Evolutionary conservation across 2,113 vertebrate genomes (phyloP), one percentile per base, ranked within the genome.

Genomic region (Thunnus thynnus): DNA sequence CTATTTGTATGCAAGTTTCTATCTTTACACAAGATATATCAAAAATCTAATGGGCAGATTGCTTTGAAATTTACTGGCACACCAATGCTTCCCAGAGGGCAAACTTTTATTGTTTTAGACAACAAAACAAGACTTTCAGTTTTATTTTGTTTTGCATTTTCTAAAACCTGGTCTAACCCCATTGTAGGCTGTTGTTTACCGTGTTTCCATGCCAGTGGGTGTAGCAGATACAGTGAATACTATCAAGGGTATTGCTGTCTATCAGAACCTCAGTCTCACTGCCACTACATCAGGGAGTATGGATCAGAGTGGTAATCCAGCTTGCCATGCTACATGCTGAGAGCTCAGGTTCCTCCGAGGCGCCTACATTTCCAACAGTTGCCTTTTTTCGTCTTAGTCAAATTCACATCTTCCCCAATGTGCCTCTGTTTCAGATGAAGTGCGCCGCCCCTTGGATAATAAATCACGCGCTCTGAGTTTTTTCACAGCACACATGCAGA

Each of bases 401-500:
- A 48, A 32, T 30, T 72, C 51, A 56, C 72, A 17, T 55, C 65
- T 63, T 41, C 10, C 27, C 36, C 8, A 4, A 57, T 2, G 16
- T 1, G 22, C 36, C 30, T 48, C 71, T 18, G 55, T 71, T 61
- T 60, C 52, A n/a, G 47, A 44, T 65, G 72, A 71, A 16, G 41
- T 2, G n/a, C 12, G 7, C 55, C 13, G 18, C 36, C 47, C 69
- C 63, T 67, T 52, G 55, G 62, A 74, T 66, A 78, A 44, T 22
- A 73, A 51, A 36, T 13, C 18, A 55, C 14, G 30, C 8, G 9
- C 13, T 46, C 25, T 47, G 70, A 72, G 61, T 63, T 62, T 64
- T 75, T 79, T 78, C 70, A 58, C 57, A 46, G 76, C 58, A 70
- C 76, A 63, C 70, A 50, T 30, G 64, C 64, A 63, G 82, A 68